Evolutionary conservation across 2,113 vertebrate genomes (phyloP).

Genomic region (Cryptotis parvus): DNA sequence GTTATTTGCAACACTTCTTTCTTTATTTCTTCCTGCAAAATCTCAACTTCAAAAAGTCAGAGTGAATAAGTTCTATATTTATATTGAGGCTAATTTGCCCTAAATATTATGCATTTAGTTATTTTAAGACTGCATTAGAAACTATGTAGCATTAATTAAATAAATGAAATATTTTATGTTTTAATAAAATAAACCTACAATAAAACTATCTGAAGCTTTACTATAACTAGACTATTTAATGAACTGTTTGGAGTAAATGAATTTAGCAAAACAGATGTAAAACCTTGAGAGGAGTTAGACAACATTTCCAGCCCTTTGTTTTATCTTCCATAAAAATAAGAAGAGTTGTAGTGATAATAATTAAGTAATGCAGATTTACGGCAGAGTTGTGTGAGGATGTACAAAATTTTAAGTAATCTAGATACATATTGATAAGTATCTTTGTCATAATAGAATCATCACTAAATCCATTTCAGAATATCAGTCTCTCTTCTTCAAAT

Average conservation of each 20-base stretch:
- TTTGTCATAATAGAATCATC: not conserved
- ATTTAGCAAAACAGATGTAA: not conserved
- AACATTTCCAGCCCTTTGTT: not conserved
- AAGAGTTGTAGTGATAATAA: not conserved
- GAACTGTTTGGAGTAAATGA: not conserved
- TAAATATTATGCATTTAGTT: not conserved
- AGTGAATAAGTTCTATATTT: not conserved
- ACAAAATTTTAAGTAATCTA: not conserved
- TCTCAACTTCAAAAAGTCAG: slow-evolving; percentile 7
- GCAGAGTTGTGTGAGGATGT: not conserved
- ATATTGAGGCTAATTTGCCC: not conserved
- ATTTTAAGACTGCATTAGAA: not conserved
- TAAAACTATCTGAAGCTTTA: not conserved
- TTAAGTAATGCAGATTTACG: not conserved
- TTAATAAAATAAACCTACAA: slow-evolving; percentile 14
- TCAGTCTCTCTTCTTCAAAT: not conserved
- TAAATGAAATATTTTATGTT: slow-evolving; percentile 41
- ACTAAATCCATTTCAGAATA: not conserved
- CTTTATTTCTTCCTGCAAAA: not conserved
- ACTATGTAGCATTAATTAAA: not conserved
- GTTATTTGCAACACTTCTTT: slow-evolving; percentile 9
- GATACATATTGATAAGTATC: not conserved
- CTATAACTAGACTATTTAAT: not conserved
- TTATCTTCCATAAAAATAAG: not conserved
- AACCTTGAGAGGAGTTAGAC: not conserved